Evolutionary conservation across 35 echinoderm and acorn worm species (phyloP).

Genomic region (Heliocidaris tuberculata): DNA sequence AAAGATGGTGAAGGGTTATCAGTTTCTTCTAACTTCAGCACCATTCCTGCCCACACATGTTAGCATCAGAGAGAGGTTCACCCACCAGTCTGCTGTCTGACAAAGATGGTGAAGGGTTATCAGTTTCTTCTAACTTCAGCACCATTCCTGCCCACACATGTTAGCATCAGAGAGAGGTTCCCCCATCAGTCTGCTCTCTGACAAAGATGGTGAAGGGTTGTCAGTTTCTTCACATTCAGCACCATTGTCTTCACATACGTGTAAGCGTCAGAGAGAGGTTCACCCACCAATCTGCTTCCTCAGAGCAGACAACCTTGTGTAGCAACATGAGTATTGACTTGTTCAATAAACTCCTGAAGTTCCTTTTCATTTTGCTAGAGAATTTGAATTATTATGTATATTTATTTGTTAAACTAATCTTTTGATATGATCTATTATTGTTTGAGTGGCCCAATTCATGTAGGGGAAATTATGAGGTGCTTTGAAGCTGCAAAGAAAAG

Average conservation of each 20-base stretch:
- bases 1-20: conserved; percentile 22
- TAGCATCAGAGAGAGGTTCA: background rate
- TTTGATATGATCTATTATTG: background rate
- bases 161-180: background rate
- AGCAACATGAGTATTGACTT: background rate
- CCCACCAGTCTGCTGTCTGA: background rate
- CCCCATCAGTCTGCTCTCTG: background rate
- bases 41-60: background rate
- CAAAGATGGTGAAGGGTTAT: conserved; percentile 24
- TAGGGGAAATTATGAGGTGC: background rate
- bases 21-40: background rate
- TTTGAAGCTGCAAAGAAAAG: background rate
- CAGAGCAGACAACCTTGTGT: background rate
- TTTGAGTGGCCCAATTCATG: background rate
- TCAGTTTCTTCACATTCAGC: background rate
- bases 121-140: background rate
- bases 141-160: background rate
- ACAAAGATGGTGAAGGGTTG: conserved; percentile 22
- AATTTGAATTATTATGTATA: background rate
- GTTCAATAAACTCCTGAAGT: background rate
- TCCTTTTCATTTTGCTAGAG: background rate
- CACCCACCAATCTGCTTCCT: background rate
- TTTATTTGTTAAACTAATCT: background rate
- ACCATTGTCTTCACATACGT: background rate
- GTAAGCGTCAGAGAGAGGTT: background rate